Percentiles rank a stretch among this genome's conserved stretches.
These are phyloP conservation scores for Chaetodon trifascialis DNA, from an alignment of 2,113 vertebrate genomes.

Conservation along the genomic window DNA sequence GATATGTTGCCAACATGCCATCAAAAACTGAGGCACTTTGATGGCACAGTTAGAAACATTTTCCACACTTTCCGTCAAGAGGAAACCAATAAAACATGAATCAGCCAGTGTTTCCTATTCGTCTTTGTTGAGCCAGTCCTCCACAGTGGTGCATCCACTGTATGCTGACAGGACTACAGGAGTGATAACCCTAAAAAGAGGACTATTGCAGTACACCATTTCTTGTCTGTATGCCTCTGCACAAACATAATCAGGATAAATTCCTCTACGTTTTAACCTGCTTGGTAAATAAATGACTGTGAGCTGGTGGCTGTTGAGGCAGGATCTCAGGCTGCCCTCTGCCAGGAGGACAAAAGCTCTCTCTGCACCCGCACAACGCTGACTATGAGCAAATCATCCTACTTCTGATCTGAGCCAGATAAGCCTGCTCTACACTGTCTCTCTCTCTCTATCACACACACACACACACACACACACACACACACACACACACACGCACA, in stretches of 20 bases:
- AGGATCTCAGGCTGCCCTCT: conserved; percentile 43
- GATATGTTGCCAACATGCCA: neutral
- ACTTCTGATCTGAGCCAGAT: conserved; percentile 64
- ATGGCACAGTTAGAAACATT: neutral
- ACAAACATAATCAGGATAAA: conserved; percentile 40
- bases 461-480: conserved; percentile 17
- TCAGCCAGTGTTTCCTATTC: neutral
- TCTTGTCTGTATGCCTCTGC: conserved; percentile 16
- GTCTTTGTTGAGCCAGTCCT: neutral
- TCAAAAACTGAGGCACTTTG: neutral
- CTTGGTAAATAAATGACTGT: conserved; percentile 45
- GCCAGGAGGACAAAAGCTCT: conserved; percentile 58
- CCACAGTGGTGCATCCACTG: neutral
- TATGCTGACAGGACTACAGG: conserved; percentile 8
- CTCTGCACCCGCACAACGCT: conserved; percentile 57
- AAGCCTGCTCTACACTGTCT: conserved; percentile 42
- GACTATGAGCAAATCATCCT: conserved; percentile 60
- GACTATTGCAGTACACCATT: neutral
- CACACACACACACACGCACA: conserved; percentile 11
- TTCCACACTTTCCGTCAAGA: neutral
- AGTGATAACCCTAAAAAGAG: conserved; percentile 31
- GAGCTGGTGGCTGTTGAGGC: conserved; percentile 47
- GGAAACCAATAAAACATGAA: conserved; percentile 5
- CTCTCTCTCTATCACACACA: neutral
- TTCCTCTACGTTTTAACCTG: conserved; percentile 25